Base-by-base conservation (phyloP, 2,797 vertebrate species). In the Periparus ater region DNA sequence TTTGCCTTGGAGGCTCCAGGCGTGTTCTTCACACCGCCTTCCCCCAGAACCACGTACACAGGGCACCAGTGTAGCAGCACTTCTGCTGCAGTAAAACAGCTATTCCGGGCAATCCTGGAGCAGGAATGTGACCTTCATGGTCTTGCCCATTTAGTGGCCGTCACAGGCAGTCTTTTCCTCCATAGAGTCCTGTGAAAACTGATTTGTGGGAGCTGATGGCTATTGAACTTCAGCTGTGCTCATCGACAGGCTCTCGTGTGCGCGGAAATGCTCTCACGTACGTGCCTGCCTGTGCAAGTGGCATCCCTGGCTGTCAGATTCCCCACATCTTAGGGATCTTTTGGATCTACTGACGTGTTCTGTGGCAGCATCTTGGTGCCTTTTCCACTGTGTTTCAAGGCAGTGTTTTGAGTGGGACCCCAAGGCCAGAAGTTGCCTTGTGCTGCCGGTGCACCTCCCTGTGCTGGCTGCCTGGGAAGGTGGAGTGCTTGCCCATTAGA, bases 191-290 rank as follows among this genome's bases (percentile, higher is more conserved):
- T 47, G 62, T 44, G 68, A 61, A 75, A 62, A 15, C 53, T 58
- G 72, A 32, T 74, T 23, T 57, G 55, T 84, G 75, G 47, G 54
- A 86, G 76, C 82, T 72, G 74, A 53, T 88, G 65, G 87, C 82
- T 82, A 2, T 7, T 71, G 72, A 83, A 15, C 67, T 80, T 54
- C 0, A 6, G 1, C 83, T 75, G 51, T 17, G 63, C 63, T 92
- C 50, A 6, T 18, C 65, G 90, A 9, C 55, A 15, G 55, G 17
- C 34, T 34, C 34, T 26, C 7, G 18, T 6, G 25, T 29, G 38
- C 0, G 0, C 0, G 0, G 65, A 51, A 76, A 7, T 7, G 34
- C 42, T 60, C 17, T 67, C 0, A 0, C 11, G 57, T 26, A 5
- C 7, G 29, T 65, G 40, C 5, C 2, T 82, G 40, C 29, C 66